Percentiles rank a stretch among this genome's conserved stretches.
Conservation (phyloP, 2,797 vertebrate genomes). For the Microctenopoma stevenorrisi region DNA sequence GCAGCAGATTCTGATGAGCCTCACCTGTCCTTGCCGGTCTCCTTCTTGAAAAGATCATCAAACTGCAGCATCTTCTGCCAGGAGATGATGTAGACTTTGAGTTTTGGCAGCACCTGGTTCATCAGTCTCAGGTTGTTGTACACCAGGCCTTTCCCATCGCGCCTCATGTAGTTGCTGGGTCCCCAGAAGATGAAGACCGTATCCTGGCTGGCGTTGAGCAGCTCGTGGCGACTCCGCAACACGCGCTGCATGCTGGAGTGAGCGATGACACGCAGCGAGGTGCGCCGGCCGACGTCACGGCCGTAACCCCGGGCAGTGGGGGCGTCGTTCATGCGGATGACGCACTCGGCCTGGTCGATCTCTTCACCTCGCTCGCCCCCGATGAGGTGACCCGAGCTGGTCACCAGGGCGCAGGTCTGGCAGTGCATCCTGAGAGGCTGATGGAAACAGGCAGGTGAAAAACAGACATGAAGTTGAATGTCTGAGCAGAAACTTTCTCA, state of each 20-base stretch:
- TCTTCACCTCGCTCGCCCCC: slow-evolving; percentile 86
- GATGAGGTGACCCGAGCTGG: slow-evolving; percentile 95
- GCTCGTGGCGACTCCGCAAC: slow-evolving; percentile 90
- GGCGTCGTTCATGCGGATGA: slow-evolving; percentile 98
- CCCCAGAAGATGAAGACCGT: slow-evolving; percentile 98
- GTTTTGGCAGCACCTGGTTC: slow-evolving; percentile 93
- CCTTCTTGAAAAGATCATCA: slow-evolving; percentile 95
- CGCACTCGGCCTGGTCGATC: slow-evolving; percentile 93
- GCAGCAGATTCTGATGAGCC: slow-evolving; percentile 12
- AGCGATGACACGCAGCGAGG: slow-evolving; percentile 94
- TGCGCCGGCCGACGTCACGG: slow-evolving; percentile 90
- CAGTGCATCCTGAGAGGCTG: slow-evolving; percentile 97
- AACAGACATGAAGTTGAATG: not conserved
- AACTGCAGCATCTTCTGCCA: slow-evolving; percentile 98
- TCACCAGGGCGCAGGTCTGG: slow-evolving; percentile 91
- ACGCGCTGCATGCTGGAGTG: slow-evolving; percentile 98
- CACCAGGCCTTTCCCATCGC: slow-evolving; percentile 94
- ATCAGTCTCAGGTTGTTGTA: slow-evolving; percentile 97
- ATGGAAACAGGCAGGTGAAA: not conserved
- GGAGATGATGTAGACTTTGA: slow-evolving; percentile 94
- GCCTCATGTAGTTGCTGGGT: slow-evolving; percentile 95
- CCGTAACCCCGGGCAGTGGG: slow-evolving; percentile 87
- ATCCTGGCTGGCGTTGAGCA: slow-evolving; percentile 94
- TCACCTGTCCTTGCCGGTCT: slow-evolving; percentile 98
- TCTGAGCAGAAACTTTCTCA: not conserved